These are phyloP conservation scores for Leptatherina wallacei DNA, from an alignment of 2,797 vertebrate species.

Conservation along the genomic window DNA sequence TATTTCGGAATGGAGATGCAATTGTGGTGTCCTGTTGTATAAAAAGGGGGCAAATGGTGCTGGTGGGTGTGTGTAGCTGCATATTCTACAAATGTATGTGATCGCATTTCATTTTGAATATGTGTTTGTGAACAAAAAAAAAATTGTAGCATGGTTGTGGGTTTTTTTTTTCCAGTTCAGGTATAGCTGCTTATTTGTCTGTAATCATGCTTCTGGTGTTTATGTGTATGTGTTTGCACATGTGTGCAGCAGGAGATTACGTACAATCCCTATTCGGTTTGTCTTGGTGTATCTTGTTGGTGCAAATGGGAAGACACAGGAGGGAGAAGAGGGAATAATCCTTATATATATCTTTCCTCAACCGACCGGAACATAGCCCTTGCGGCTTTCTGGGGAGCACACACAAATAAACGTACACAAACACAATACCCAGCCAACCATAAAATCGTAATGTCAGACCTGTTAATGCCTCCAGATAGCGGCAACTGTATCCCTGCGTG, in stretches of 20 bases:
- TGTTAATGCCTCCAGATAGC: slow-evolving; percentile 78
- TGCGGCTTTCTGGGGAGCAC: slow-evolving; percentile 53
- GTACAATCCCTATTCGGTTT: slow-evolving; percentile 50
- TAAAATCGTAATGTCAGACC: slow-evolving; percentile 82
- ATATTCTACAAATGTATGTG: not conserved
- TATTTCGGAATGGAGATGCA: slow-evolving; percentile 67
- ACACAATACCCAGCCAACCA: slow-evolving; percentile 67
- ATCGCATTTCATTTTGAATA: not conserved
- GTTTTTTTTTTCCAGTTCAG: not conserved
- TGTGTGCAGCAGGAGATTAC: slow-evolving; percentile 33
- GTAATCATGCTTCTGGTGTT: slow-evolving; percentile 7
- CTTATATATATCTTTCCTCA: slow-evolving; percentile 75
- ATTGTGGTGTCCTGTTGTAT: slow-evolving; percentile 29
- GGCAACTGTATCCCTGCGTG: slow-evolving; percentile 49
- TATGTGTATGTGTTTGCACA: not conserved
- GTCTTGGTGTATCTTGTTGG: slow-evolving; percentile 55
- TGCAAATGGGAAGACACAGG: slow-evolving; percentile 61
- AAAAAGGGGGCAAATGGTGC: not conserved
- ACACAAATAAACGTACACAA: slow-evolving; percentile 46
- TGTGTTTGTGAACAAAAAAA: not conserved
- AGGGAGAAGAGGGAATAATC: slow-evolving; percentile 65
- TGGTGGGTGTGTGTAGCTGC: not conserved
- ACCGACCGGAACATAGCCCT: slow-evolving; percentile 66
- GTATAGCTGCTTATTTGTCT: slow-evolving; percentile 21
- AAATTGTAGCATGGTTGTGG: slow-evolving; percentile 2